Evolutionary conservation across 2,888 invertebrate species (phyloP).

Genomic region (Drosophila monieri): DNA sequence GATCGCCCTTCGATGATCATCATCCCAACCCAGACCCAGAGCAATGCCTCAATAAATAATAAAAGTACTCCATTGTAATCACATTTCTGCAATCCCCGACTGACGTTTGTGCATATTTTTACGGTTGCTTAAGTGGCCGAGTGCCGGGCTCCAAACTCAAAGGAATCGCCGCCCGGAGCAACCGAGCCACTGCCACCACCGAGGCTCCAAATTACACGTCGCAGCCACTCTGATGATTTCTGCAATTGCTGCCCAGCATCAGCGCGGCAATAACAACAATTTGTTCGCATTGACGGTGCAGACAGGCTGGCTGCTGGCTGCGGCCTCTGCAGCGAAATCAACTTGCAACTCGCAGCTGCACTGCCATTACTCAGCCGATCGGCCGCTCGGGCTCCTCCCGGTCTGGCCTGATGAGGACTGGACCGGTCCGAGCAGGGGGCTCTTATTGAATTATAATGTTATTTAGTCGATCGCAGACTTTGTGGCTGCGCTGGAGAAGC

Average conservation of each 20-base stretch:
- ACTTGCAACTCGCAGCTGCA: constrained; percentile 47
- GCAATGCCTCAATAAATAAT: constrained; percentile 61
- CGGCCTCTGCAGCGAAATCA: constrained; percentile 12
- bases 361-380: constrained; percentile 49
- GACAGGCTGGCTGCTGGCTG: constrained; percentile 69
- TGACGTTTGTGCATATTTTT: constrained; percentile 61
- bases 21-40: constrained; percentile 9
- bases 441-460: constrained; percentile 77
- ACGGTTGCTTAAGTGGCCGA: constrained; percentile 72
- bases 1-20: constrained; percentile 26
- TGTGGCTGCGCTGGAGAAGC: constrained; percentile 37
- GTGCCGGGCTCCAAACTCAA: constrained; percentile 53
- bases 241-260: constrained; percentile 68
- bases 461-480: constrained; percentile 60
- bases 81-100: constrained; percentile 44
- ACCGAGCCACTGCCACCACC: constrained; percentile 55
- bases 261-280: constrained; percentile 47
- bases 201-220: constrained; percentile 69
- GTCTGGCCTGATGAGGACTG: constrained; percentile 15
- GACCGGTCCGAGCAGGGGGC: constrained; percentile 15
- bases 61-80: constrained; percentile 59
- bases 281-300: constrained; percentile 45
- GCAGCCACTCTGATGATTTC: constrained; percentile 70
- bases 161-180: constrained; percentile 58
- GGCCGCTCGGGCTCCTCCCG: constrained; percentile 37